Evolutionary conservation across 2,113 vertebrate genomes (phyloP).

Genomic region (Nothobranchius kuhntae): DNA sequence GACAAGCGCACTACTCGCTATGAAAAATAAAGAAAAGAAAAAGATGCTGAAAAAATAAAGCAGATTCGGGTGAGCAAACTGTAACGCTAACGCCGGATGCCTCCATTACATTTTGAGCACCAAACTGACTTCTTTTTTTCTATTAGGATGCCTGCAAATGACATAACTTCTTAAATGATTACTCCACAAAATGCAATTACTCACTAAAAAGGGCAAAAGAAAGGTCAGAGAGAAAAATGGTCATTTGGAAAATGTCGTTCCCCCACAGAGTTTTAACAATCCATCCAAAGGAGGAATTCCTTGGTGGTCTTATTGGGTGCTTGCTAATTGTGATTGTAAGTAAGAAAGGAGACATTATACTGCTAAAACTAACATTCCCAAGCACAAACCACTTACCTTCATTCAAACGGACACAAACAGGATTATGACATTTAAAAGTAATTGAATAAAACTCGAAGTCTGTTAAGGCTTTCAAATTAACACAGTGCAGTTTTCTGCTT

Average conservation of each 20-base stretch:
- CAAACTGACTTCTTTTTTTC: conserved; percentile 32
- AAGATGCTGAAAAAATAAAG: neutral
- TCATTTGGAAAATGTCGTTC: conserved; percentile 66
- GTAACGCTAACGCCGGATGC: conserved; percentile 15
- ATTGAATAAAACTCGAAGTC: conserved; percentile 51
- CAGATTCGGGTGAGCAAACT: conserved; percentile 23
- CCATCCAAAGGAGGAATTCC: conserved; percentile 16
- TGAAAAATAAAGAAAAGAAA: neutral
- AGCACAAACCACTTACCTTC: conserved; percentile 31
- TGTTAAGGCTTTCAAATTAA: conserved; percentile 5
- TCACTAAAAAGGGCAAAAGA: conserved; percentile 64
- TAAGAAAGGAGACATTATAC: conserved; percentile 4
- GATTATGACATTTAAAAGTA: conserved; percentile 77
- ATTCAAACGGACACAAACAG: conserved; percentile 21
- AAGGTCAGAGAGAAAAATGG: conserved; percentile 70
- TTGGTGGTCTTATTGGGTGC: conserved; percentile 32
- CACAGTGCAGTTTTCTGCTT: too few species aligned
- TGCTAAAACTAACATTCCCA: conserved; percentile 32
- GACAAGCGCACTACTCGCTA: conserved; percentile 58
- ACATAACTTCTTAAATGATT: conserved; percentile 57
- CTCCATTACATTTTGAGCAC: conserved; percentile 25
- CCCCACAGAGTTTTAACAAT: conserved; percentile 56
- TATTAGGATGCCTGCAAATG: conserved; percentile 31
- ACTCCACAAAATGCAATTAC: conserved; percentile 61
- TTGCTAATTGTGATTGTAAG: conserved; percentile 19